A percentile compares a stretch with the other conserved stretches of the same genome.
Evolutionary conservation across 2,797 vertebrate species (phyloP).

Genomic region (Cuniculus paca): DNA sequence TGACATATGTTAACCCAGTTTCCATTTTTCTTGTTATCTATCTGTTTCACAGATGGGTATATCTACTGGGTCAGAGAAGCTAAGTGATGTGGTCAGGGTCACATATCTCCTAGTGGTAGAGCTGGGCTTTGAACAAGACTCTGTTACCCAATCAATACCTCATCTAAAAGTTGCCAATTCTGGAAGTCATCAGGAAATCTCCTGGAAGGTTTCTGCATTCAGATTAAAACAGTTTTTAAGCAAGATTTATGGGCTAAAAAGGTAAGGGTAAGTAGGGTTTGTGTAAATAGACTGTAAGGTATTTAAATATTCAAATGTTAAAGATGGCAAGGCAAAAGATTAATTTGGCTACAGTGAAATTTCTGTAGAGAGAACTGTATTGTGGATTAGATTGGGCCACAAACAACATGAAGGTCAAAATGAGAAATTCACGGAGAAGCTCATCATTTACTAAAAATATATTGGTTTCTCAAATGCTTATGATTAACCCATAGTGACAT

Average conservation of each 20-base stretch:
- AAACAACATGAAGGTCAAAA: not conserved
- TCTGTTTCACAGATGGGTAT: not conserved
- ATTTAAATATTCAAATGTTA: not conserved
- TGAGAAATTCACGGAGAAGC: not conserved
- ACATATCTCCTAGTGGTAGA: not conserved
- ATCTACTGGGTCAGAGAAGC: not conserved
- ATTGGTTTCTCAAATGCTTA: not conserved
- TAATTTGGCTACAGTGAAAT: not conserved
- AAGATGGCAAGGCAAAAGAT: not conserved
- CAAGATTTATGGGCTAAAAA: not conserved
- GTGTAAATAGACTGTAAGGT: not conserved
- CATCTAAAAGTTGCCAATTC: not conserved
- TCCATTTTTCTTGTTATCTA: not conserved
- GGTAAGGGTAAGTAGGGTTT: not conserved
- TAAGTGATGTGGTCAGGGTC: not conserved
- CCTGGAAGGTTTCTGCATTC: not conserved
- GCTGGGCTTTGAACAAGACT: not conserved
- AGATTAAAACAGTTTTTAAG: not conserved
- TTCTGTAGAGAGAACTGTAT: fast-evolving
- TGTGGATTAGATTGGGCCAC: not conserved
- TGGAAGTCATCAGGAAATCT: not conserved
- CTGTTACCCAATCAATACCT: fast-evolving
- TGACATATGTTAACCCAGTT: not conserved
- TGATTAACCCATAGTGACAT: not conserved
- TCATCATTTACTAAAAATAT: not conserved